These are phyloP conservation scores for Tangara arthus DNA, from an alignment of 2,797 vertebrate species.

Conservation along the genomic window DNA sequence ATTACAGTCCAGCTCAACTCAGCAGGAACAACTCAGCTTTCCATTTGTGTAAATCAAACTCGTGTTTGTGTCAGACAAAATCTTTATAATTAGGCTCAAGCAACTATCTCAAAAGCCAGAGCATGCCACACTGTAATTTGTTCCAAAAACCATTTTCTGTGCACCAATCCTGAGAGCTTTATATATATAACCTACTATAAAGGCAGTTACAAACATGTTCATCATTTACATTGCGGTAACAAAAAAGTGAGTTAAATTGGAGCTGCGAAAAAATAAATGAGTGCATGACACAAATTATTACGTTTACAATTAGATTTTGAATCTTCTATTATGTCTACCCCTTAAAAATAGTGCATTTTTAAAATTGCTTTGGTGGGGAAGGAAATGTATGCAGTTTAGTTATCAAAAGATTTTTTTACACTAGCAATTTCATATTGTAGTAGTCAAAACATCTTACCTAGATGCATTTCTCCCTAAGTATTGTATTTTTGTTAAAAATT, in stretches of 20 bases:
- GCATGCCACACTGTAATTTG: rapidly evolving
- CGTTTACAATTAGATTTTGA: not conserved
- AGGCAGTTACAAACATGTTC: not conserved
- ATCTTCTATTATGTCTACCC: not conserved
- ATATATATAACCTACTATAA: not conserved
- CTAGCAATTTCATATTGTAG: not conserved
- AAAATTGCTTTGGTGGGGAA: not conserved
- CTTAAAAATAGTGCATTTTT: not conserved
- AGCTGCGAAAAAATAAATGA: not conserved
- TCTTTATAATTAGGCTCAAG: not conserved
- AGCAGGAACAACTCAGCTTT: not conserved
- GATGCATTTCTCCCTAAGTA: not conserved
- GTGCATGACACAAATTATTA: not conserved
- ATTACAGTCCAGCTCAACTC: not conserved
- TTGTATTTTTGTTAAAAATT: not conserved
- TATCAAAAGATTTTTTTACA: not conserved
- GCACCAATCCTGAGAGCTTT: not conserved
- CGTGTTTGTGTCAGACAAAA: not conserved
- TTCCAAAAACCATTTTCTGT: not conserved
- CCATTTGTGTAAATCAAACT: not conserved
- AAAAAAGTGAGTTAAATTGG: not conserved
- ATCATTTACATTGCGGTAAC: not conserved
- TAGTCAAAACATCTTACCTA: not conserved
- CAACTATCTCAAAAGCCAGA: not conserved
- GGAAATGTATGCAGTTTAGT: not conserved